Percentiles rank a stretch among this genome's conserved stretches.
Conservation (phyloP, 2,113 vertebrate genomes). For the Oxyruncus cristatus region DNA sequence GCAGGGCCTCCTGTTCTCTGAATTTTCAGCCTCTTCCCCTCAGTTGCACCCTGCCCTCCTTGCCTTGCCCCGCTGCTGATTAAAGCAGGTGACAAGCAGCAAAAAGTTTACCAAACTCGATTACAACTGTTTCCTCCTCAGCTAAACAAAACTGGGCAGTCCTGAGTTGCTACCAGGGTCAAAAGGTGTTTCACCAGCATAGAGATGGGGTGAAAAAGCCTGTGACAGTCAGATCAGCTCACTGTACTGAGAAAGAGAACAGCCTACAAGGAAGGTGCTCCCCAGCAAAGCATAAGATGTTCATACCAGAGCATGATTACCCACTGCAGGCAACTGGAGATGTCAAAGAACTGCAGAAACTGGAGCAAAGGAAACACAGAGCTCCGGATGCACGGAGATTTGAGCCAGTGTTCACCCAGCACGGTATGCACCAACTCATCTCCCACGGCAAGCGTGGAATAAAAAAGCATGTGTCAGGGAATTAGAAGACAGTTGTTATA, state of each 20-base stretch:
- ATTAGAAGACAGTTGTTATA: neutral
- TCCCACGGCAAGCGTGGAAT: neutral
- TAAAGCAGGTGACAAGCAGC: neutral
- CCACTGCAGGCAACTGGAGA: neutral
- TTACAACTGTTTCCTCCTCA: accelerated
- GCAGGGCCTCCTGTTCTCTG: neutral
- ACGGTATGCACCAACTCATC: accelerated
- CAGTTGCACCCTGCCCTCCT: neutral
- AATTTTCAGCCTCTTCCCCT: accelerated
- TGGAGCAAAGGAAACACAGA: neutral
- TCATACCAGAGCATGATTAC: neutral
- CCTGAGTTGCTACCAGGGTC: neutral
- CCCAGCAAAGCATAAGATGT: neutral
- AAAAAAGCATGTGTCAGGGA: neutral
- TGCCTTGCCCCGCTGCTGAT: accelerated
- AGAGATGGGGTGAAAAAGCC: neutral
- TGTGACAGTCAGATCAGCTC: neutral
- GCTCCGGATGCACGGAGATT: neutral
- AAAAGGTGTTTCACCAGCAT: accelerated
- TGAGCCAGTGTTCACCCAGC: neutral
- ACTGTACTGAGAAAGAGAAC: neutral
- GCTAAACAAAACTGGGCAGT: neutral
- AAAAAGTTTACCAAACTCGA: neutral
- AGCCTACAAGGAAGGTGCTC: neutral
- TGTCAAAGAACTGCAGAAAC: neutral